Evolutionary conservation across 2,113 vertebrate species (phyloP).

Genomic region (Thalassoma bifasciatum): DNA sequence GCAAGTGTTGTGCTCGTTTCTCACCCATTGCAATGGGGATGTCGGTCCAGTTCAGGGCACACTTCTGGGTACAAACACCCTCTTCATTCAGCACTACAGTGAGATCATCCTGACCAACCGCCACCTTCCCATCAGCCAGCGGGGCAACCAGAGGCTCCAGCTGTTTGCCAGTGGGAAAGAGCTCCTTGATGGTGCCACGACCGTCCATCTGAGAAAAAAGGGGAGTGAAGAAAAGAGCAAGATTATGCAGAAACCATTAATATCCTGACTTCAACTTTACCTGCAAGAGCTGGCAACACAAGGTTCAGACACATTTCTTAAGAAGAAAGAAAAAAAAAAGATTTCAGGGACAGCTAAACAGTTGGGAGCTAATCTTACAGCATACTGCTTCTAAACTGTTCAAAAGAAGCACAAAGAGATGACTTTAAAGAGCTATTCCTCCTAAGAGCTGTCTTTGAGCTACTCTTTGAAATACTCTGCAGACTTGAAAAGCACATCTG

Average conservation of each 20-base stretch:
- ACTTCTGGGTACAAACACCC: constrained; percentile 95
- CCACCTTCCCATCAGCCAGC: constrained; percentile 95
- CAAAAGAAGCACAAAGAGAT: constrained; percentile 5
- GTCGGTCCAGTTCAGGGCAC: constrained; percentile 98
- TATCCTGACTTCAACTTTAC: neutral
- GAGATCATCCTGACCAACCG: constrained; percentile 96
- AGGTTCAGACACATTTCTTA: no score
- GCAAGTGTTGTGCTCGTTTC: constrained; percentile 29
- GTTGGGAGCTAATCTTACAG: no score
- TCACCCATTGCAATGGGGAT: constrained; percentile 98
- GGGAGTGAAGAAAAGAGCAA: constrained; percentile 4
- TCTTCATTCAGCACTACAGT: constrained; percentile 98
- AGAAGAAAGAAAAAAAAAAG: neutral
- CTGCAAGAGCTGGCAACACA: neutral
- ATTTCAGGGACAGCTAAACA: neutral
- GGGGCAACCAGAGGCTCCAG: constrained; percentile 95
- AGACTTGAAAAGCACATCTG: neutral
- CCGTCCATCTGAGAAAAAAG: constrained; percentile 89
- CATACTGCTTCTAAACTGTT: neutral
- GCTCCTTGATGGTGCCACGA: constrained; percentile 95
- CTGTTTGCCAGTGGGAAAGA: constrained; percentile 98
- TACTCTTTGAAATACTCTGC: neutral
- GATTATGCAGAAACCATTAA: neutral
- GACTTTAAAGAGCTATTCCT: neutral
- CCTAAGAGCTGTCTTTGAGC: no score